Evolutionary conservation across 2,797 vertebrate genomes (phyloP).

Genomic region (Microctenopoma lineatum): DNA sequence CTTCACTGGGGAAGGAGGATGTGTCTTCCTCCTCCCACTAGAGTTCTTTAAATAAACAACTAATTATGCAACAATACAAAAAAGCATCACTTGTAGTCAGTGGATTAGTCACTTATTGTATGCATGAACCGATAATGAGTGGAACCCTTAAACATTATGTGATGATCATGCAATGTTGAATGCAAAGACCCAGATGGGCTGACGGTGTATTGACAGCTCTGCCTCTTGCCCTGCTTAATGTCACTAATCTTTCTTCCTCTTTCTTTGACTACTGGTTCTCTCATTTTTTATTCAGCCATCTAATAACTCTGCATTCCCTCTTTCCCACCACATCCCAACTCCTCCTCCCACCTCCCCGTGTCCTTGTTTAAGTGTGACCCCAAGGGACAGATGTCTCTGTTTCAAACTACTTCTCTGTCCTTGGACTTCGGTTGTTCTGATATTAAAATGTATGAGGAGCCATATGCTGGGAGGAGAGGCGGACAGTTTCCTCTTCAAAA

Average conservation of each 20-base stretch:
- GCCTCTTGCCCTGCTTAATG: slow-evolving; percentile 65
- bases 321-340: not conserved
- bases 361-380: slow-evolving; percentile 57
- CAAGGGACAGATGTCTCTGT: slow-evolving; percentile 66
- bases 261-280: slow-evolving; percentile 34
- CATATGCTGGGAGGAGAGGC: slow-evolving; percentile 56
- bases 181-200: slow-evolving; percentile 49
- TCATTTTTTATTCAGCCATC: slow-evolving; percentile 38
- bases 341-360: slow-evolving; percentile 9
- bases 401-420: slow-evolving; percentile 62
- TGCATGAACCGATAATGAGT: slow-evolving; percentile 13
- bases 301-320: slow-evolving; percentile 30
- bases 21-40: slow-evolving; percentile 5
- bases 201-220: slow-evolving; percentile 69
- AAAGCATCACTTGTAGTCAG: slow-evolving; percentile 34
- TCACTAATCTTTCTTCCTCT: slow-evolving; percentile 61
- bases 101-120: slow-evolving; percentile 31
- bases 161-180: slow-evolving; percentile 28
- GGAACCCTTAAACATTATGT: slow-evolving; percentile 22
- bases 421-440: slow-evolving; percentile 60
- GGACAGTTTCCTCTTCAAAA: slow-evolving; percentile 64
- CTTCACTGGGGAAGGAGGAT: not conserved
- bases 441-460: slow-evolving; percentile 78
- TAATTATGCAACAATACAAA: slow-evolving; percentile 45
- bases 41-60: slow-evolving; percentile 34